Evolutionary conservation across 1,140 invertebrate genomes (phyloP), one percentile per base, ranked within the genome.

Genomic region (Teleopsis dalmanni): DNA sequence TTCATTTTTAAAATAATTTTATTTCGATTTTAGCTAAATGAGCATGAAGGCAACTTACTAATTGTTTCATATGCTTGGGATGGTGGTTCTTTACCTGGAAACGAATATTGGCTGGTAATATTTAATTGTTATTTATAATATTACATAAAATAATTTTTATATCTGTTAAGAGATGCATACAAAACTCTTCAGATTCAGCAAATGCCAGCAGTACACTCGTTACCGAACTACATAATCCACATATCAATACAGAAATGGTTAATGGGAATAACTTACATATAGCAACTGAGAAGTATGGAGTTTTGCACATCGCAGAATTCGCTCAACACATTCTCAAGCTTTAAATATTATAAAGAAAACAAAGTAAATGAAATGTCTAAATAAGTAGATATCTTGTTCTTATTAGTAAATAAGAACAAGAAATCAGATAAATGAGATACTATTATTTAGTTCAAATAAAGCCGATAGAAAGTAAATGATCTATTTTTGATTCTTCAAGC

Each of bases 11-110:
- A 9, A 27, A 33, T 18, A 29, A 18, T 14, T n/a, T 19, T 40
- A n/a, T 42, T 27, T n/a, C 8, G 26, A 10, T 34, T 48, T 40
- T 33, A 40, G 37, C 25, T 4, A 21, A 3, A 14, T 3, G 7
- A 43, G 33, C 37, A 48, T 21, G 31, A 55, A 41, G 14, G 55
- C 23, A 58, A 82, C 36, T 23, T 66, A 37, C 54, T 50, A 1
- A 73, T 84, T 10, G 76, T 81, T 4, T 81, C 77, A 1, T 84
- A 84, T 53, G 78, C 82, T 1, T 81, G 81, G 77, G 81, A 84
- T 59, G 77, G 78, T 7, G 84, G 84, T 56, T 73, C 81, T 2
- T 72, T 81, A 44, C 81, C 81, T 3, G 81, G 81, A 55, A 80
- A 78, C 48, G 78, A 79, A 47, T 80, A 75, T 54, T 80, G 78